Conservation (phyloP, 2,797 vertebrate species). For the Picus viridis region DNA sequence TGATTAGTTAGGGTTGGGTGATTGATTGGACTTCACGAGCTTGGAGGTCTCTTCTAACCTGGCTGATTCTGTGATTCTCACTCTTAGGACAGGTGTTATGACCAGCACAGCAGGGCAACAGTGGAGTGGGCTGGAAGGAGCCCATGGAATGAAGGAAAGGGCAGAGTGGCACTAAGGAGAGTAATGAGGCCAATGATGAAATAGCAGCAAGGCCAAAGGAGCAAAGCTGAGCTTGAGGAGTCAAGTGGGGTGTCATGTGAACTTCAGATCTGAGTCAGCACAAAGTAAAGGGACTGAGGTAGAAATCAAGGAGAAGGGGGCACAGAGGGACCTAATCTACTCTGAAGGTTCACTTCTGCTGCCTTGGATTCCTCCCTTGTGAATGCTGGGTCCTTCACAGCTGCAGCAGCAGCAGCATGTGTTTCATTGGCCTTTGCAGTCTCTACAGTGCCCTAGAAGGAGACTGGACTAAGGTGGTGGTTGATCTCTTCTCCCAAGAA, state of each 20-base stretch:
- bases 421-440: not conserved
- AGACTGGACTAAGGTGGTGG: too few relatives aligned
- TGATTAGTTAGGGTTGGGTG: too few relatives aligned
- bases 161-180: not conserved
- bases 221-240: accelerated
- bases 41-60: too few relatives aligned
- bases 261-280: not conserved
- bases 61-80: not conserved
- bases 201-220: not conserved
- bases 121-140: accelerated
- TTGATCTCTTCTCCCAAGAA: too few relatives aligned
- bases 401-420: too few relatives aligned
- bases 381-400: not conserved
- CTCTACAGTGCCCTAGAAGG: too few relatives aligned
- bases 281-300: not conserved
- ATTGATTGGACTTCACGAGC: too few relatives aligned
- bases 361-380: not conserved
- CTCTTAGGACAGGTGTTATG: not conserved
- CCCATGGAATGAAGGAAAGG: not conserved
- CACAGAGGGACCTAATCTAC: not conserved
- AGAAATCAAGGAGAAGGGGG: not conserved
- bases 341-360: not conserved
- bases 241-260: not conserved
- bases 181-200: not conserved
- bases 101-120: not conserved